Conservation (phyloP, 2,797 vertebrate genomes). For the Hippoglossus hippoglossus region DNA sequence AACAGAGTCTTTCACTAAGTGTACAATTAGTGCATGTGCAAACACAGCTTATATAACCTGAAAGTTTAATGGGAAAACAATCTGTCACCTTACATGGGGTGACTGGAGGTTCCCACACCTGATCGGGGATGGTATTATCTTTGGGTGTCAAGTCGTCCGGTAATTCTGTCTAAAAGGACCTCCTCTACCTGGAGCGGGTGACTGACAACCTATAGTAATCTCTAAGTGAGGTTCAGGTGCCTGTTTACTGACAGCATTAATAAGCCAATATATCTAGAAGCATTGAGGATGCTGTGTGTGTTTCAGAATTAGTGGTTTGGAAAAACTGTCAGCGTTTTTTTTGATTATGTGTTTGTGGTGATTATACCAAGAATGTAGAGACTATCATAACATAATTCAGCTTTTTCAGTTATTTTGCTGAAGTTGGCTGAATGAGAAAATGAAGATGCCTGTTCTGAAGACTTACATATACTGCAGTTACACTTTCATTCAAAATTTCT, state of each 20-base stretch:
- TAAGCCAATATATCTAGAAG: background rate
- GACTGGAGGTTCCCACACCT: constrained; percentile 61
- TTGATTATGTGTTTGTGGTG: background rate
- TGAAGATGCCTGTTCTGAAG: no score
- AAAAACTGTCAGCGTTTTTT: background rate
- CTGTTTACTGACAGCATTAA: constrained; percentile 8
- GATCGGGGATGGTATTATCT: constrained; percentile 55
- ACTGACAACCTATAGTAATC: constrained; percentile 18
- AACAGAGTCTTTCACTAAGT: constrained; percentile 49
- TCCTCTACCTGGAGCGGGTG: constrained; percentile 13
- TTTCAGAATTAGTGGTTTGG: background rate
- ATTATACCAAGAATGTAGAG: background rate
- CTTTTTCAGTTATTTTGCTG: no score
- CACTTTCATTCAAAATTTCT: no score
- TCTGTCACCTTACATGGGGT: constrained; percentile 60
- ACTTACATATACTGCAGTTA: no score
- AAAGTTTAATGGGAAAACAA: constrained; percentile 78
- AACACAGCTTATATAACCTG: constrained; percentile 70
- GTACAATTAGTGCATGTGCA: constrained; percentile 60
- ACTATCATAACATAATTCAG: background rate
- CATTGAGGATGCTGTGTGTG: background rate
- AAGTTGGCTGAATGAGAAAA: no score
- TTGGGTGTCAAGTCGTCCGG: constrained; percentile 52
- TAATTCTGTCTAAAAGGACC: constrained; percentile 49
- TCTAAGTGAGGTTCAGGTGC: constrained; percentile 15